These are phyloP conservation scores for Puntigrus tetrazona DNA, from an alignment of 2,113 vertebrate species.

Conservation along the genomic window DNA sequence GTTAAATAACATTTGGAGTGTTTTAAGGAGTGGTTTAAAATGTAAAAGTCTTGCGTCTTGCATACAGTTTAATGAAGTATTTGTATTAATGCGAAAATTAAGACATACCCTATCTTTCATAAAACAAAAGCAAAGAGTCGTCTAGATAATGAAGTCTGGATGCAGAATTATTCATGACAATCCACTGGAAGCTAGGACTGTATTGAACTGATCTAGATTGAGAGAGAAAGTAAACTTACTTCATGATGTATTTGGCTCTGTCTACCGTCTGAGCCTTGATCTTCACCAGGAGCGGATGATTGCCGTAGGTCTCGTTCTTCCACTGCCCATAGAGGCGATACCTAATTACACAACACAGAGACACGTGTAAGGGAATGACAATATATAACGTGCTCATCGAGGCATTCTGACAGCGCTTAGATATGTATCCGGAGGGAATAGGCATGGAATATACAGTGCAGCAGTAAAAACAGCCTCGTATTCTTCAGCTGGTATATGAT, in stretches of 20 bases:
- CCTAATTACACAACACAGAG: conserved; percentile 67
- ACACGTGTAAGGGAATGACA: not conserved
- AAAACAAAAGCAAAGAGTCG: not conserved
- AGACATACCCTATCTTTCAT: too few relatives aligned
- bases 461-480: not conserved
- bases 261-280: conserved; percentile 96
- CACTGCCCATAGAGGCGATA: conserved; percentile 97
- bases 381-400: not conserved
- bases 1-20: not conserved
- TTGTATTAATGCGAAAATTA: too few relatives aligned
- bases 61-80: too few relatives aligned
- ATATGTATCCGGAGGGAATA: not conserved
- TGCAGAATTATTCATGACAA: too few relatives aligned
- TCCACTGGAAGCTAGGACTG: not conserved
- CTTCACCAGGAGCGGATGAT: conserved; percentile 93
- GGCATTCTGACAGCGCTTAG: conserved; percentile 41
- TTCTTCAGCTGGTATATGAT: not conserved
- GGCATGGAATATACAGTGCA: too few relatives aligned
- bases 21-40: not conserved
- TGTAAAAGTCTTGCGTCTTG: too few relatives aligned
- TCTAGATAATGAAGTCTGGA: not conserved
- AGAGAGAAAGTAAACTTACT: conserved; percentile 75
- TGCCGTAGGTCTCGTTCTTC: conserved; percentile 97
- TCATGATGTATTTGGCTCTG: conserved; percentile 89
- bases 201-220: not conserved